These are phyloP conservation scores for Polypterus senegalus DNA, from an alignment of 2,113 vertebrate genomes.

Conservation along the genomic window DNA sequence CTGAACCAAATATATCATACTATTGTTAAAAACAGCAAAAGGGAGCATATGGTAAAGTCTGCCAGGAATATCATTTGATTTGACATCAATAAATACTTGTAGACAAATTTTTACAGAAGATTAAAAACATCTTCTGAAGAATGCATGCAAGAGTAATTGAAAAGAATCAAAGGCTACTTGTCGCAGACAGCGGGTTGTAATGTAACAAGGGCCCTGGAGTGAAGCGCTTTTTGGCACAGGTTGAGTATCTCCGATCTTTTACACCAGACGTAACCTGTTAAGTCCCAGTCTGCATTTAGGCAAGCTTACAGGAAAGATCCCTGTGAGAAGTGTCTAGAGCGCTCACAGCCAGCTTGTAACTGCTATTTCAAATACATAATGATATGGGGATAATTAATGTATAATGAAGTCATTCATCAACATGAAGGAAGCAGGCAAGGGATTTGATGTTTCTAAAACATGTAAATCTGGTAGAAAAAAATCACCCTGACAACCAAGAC, in stretches of 20 bases:
- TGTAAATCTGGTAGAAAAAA: not conserved
- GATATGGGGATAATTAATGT: not conserved
- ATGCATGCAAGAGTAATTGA: not conserved
- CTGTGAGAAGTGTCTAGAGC: not conserved
- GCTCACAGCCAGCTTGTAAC: not conserved
- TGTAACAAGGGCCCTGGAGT: not conserved
- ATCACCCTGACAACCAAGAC: not conserved
- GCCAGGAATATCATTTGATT: not conserved
- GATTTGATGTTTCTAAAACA: not conserved
- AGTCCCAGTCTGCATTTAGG: not conserved
- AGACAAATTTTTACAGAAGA: not conserved
- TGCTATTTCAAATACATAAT: constrained; percentile 3
- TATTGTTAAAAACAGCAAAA: too few relatives aligned
- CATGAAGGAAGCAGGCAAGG: not conserved
- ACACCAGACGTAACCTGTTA: not conserved
- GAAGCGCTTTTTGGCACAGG: not conserved
- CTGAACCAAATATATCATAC: too few relatives aligned
- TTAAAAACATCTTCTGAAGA: not conserved
- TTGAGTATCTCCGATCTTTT: not conserved
- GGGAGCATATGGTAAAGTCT: not conserved
- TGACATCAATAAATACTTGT: not conserved
- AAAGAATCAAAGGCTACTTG: not conserved
- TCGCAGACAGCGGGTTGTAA: not conserved
- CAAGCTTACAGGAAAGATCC: constrained; percentile 1
- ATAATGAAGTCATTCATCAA: constrained; percentile 3